Conservation (phyloP, 30 jellyfish, hydroid and myxozoan genomes). For the Turritopsis dohrnii region DNA sequence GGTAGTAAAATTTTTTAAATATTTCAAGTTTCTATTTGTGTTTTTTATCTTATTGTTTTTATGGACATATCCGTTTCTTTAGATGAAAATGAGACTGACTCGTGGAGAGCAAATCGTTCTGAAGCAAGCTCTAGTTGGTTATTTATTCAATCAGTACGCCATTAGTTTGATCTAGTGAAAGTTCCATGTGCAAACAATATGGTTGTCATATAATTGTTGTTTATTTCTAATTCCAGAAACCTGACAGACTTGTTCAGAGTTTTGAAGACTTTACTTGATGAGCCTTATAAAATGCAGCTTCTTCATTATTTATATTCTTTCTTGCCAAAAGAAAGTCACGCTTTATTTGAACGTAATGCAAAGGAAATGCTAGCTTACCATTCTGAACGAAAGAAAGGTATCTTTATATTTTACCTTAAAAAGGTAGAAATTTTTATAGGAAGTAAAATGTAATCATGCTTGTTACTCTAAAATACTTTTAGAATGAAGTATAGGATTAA, state of each 20-base stretch:
- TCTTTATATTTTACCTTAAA: background rate
- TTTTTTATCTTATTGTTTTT: background rate
- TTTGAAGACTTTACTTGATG: slow-evolving; percentile 71
- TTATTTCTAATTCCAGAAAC: slow-evolving; percentile 15
- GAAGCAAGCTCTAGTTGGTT: slow-evolving; percentile 46
- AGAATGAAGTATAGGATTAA: too few relatives aligned
- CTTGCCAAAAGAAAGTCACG: slow-evolving; percentile 48
- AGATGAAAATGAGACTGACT: slow-evolving; percentile 60
- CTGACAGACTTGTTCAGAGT: slow-evolving; percentile 34
- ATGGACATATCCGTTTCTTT: background rate
- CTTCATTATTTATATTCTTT: slow-evolving; percentile 54
- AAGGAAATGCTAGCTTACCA: slow-evolving; percentile 66
- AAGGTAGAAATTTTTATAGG: too few relatives aligned
- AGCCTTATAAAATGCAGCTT: slow-evolving; percentile 64
- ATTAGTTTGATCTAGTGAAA: background rate
- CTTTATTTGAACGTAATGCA: slow-evolving; percentile 56
- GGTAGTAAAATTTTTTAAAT: background rate
- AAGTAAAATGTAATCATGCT: too few relatives aligned
- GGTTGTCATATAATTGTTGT: background rate
- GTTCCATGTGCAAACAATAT: too few relatives aligned
- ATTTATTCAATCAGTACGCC: slow-evolving; percentile 40
- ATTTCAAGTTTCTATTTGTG: too few relatives aligned
- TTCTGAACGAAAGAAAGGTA: slow-evolving; percentile 49
- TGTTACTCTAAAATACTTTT: too few relatives aligned
- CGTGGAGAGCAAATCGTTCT: slow-evolving; percentile 80